phyloP scores from a whole-genome alignment of 1,140 invertebrate species.

The Brachionus sp. region DNA sequence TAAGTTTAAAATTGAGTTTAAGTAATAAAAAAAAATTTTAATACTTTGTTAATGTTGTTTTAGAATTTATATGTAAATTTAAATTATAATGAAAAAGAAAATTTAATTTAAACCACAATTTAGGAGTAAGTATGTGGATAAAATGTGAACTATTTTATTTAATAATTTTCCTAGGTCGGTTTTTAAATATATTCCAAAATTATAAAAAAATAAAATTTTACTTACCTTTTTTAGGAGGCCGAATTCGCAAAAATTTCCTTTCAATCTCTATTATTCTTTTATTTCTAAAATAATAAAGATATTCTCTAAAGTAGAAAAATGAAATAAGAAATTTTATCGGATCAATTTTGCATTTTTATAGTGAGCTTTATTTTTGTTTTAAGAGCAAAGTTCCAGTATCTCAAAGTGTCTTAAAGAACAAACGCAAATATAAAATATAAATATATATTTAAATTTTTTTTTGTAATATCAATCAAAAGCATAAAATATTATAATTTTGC shows the following conservation, averaged over 20 bases:
- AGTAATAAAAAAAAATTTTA: not conserved
- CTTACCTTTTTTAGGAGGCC: not conserved
- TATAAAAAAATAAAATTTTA: not conserved
- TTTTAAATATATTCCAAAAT: not conserved
- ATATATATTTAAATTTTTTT: not conserved
- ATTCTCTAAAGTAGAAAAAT: not conserved
- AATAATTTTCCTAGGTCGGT: not conserved
- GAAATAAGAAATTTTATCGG: not conserved
- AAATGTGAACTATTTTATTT: not conserved
- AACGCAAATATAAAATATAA: not conserved
- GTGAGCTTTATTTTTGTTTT: not conserved
- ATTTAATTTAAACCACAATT: not conserved
- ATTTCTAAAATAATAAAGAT: not conserved
- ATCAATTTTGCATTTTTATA: not conserved
- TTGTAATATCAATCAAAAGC: conserved; percentile 6
- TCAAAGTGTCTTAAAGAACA: not conserved
- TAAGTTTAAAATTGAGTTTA: not conserved
- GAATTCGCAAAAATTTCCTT: not conserved
- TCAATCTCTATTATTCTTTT: not conserved
- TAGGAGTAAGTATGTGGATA: not conserved
- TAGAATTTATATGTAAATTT: not conserved
- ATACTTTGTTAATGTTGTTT: not conserved
- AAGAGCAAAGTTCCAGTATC: conserved; percentile 5
- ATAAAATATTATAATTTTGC: conserved; percentile 40
- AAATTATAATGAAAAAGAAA: not conserved